Percentiles rank a stretch among this genome's conserved stretches.
phyloP scores from a whole-genome alignment of 2,797 vertebrate species.

The Onychomys leucogaster region DNA sequence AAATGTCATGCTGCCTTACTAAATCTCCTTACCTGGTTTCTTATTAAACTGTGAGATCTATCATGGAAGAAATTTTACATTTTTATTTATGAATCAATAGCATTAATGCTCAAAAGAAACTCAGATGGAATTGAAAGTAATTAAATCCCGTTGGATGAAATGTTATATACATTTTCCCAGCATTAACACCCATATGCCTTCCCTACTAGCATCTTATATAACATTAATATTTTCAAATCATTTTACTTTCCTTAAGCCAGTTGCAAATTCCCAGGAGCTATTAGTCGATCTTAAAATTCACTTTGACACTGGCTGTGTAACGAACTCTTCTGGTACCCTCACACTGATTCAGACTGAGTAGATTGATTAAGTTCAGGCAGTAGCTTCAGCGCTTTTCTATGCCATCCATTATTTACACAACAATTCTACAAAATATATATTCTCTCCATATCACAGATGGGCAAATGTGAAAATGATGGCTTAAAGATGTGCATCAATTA shows the following conservation, averaged over 20 bases:
- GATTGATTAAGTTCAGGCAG: conserved; percentile 32
- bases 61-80: neutral
- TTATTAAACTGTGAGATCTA: conserved; percentile 23
- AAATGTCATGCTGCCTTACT: neutral
- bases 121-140: conserved; percentile 8
- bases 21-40: neutral
- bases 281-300: conserved; percentile 38
- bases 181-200: neutral
- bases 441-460: conserved; percentile 50
- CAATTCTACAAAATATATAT: neutral
- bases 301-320: conserved; percentile 37
- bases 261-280: conserved; percentile 22
- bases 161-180: neutral
- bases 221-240: conserved; percentile 45
- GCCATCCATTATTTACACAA: conserved; percentile 34
- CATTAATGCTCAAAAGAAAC: conserved; percentile 41
- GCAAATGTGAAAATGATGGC: neutral
- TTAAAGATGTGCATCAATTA: neutral
- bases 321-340: neutral
- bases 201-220: conserved; percentile 16
- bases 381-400: neutral
- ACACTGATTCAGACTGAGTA: neutral
- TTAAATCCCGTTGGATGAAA: conserved; percentile 32
- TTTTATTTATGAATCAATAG: conserved; percentile 42
- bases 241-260: neutral